Base-by-base conservation (phyloP, 2,113 vertebrate species). In the Lucifuga dentata region DNA sequence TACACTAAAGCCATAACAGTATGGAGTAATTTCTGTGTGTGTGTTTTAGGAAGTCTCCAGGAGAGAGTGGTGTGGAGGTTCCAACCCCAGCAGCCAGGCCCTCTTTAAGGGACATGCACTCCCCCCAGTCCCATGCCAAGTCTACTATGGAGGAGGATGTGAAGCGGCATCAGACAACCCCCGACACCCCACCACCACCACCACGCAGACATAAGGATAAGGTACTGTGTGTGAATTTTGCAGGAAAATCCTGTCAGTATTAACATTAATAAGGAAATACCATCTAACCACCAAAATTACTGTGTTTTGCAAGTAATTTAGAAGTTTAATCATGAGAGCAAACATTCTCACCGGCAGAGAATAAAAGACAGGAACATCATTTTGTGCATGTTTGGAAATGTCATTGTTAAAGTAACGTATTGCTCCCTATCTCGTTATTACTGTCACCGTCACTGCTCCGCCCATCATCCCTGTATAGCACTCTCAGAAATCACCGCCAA, bases 141-240 rank as follows among this genome's bases (percentile, higher is more conserved):
- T 95, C 96, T 58, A 96, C 94, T 0, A 92, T 98, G 0, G 97
- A 99, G 80, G 97, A 98, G 62, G 96, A 98, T n/a, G 83, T 95
- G 61, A 98, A 98, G 93, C 95, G 97, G 70, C 84, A 97, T 73
- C n/a, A n/a, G n/a, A 93, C 93, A 2, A 87, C 94, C 62, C 90
- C 95, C 3, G 95, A 98, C 70, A 97, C 93, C 62, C 94, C 96
- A 32, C 94, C 92, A 82, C 94, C 92, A 82, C 64, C 76, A 0
- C 83, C 84, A 8, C 82, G 89, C 90, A 93, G 76, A 88, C 95
- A 96, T 65, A 95, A 94, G 76, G 95, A 95, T 62, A 98, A 98
- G 94, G 96, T 98, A 91, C 2, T 2, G 35, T 17, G 21, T 16
- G 13, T 12, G 0, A 29, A 20, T 38, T 8, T 43, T 40, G 3